Conservation (phyloP, 2,888 invertebrate species). For the Hyposoter dolosus region DNA sequence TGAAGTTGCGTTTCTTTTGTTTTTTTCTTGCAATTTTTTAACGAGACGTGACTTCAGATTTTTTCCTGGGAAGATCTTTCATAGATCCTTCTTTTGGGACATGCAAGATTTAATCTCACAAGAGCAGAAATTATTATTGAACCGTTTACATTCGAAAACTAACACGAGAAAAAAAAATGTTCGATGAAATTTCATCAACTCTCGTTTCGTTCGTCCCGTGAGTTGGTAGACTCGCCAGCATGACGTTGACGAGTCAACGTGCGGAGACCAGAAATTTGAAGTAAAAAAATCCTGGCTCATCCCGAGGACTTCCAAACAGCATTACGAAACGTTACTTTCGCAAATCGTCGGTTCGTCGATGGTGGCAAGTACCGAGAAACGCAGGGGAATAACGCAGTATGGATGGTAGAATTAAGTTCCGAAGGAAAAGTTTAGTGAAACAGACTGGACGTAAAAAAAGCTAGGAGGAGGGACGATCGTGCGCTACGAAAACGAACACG, state of each 20-base stretch:
- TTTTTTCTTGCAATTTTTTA: too few relatives aligned
- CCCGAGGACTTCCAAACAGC: slow-evolving; percentile 63
- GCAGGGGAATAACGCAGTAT: slow-evolving; percentile 25
- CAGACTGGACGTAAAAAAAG: slow-evolving; percentile 41
- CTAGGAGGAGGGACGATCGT: slow-evolving; percentile 40
- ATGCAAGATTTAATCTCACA: background rate
- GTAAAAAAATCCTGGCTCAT: slow-evolving; percentile 51
- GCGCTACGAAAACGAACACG: slow-evolving; percentile 60
- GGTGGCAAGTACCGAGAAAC: slow-evolving; percentile 51
- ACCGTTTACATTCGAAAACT: background rate
- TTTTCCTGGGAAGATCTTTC: background rate
- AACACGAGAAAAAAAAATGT: background rate
- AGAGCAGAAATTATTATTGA: background rate
- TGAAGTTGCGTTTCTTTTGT: too few relatives aligned
- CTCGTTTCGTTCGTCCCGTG: background rate
- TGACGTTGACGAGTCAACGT: background rate
- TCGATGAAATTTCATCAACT: background rate
- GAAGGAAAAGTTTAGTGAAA: slow-evolving; percentile 61
- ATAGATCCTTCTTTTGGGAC: background rate
- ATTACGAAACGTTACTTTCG: slow-evolving; percentile 69
- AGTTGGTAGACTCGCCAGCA: background rate
- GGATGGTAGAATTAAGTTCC: slow-evolving; percentile 57
- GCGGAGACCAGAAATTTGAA: slow-evolving; percentile 39
- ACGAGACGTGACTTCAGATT: too few relatives aligned
- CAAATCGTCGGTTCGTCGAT: slow-evolving; percentile 67